Conservation (phyloP, 2,888 invertebrate genomes). For the Cacoxenus indagator region DNA sequence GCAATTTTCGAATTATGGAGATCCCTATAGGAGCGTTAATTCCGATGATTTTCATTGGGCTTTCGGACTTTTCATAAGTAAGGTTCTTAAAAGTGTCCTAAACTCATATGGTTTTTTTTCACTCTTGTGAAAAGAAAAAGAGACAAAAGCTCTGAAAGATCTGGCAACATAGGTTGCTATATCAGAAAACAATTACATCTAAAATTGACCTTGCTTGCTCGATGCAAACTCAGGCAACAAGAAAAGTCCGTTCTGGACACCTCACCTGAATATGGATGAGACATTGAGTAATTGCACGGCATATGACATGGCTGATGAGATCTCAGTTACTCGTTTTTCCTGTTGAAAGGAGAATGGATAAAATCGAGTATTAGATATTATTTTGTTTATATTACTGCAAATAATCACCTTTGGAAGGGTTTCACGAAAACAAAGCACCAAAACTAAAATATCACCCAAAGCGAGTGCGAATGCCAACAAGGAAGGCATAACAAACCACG, state of each 20-base stretch:
- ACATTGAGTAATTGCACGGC: slow-evolving; percentile 78
- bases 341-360: slow-evolving; percentile 34
- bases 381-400: background rate
- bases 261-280: slow-evolving; percentile 72
- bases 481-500: slow-evolving; percentile 88
- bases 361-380: background rate
- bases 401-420: slow-evolving; percentile 79
- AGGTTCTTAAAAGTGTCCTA: no score
- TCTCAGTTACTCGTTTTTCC: slow-evolving; percentile 79
- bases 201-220: slow-evolving; percentile 53
- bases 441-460: slow-evolving; percentile 82
- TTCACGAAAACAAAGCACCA: slow-evolving; percentile 83
- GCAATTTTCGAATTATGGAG: no score
- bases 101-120: no score
- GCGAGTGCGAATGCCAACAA: slow-evolving; percentile 82
- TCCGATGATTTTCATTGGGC: no score
- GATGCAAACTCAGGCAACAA: slow-evolving; percentile 49
- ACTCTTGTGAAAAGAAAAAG: slow-evolving; percentile 4
- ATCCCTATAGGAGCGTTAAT: no score
- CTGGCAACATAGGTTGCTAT: no score
- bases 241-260: background rate
- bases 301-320: slow-evolving; percentile 78
- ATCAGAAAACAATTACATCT: slow-evolving; percentile 6
- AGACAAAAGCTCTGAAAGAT: slow-evolving; percentile 1
- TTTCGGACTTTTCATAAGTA: no score